These are phyloP conservation scores for Lathamus discolor DNA, from an alignment of 2,113 vertebrate genomes.

Conservation along the genomic window DNA sequence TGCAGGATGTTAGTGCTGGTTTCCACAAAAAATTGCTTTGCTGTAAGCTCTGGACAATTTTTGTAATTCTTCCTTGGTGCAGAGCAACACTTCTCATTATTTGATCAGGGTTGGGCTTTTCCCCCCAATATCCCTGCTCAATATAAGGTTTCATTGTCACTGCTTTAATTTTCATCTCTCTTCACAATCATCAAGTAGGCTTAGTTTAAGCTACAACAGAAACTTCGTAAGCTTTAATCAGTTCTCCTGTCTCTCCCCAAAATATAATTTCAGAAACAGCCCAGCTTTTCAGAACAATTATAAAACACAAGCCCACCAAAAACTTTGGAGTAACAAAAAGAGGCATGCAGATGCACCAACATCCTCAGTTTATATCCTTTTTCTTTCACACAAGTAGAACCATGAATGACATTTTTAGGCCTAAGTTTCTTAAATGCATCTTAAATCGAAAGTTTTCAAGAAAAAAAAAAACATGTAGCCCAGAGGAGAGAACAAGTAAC, in stretches of 20 bases:
- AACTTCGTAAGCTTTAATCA: background rate
- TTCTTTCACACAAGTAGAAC: background rate
- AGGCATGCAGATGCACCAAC: background rate
- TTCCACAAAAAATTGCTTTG: background rate
- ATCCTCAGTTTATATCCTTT: background rate
- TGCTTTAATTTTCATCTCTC: background rate
- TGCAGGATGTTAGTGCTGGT: background rate
- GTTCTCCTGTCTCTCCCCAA: background rate
- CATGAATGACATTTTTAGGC: background rate
- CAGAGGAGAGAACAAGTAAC: background rate
- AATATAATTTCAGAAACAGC: background rate
- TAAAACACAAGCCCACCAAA: background rate
- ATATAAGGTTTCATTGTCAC: background rate
- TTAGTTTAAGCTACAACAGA: background rate
- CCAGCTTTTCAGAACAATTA: background rate
- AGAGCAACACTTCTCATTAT: background rate
- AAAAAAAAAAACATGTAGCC: background rate
- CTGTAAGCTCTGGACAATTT: background rate
- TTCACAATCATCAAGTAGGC: background rate
- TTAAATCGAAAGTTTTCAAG: background rate
- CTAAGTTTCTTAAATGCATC: background rate
- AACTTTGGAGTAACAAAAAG: background rate
- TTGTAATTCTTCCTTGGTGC: background rate
- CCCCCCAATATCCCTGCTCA: background rate
- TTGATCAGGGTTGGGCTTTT: rapidly evolving